Percentiles rank a stretch among this genome's conserved stretches.
phyloP scores from a whole-genome alignment of 2,797 vertebrate species.

The Neostethus bicornis region DNA sequence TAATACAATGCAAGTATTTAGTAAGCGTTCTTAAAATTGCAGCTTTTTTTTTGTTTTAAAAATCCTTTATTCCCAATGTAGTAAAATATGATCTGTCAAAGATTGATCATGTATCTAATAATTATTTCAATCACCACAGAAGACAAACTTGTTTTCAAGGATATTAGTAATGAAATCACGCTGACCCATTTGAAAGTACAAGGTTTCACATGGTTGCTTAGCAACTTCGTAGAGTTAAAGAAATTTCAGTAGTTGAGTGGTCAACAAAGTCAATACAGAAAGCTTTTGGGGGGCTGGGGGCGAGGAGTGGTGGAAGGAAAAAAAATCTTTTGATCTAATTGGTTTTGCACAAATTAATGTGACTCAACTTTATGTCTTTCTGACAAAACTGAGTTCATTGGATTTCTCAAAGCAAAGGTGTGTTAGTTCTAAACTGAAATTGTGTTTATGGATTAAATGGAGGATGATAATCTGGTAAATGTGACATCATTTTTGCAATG shows the following conservation, averaged over 20 bases:
- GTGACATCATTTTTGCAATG: no score
- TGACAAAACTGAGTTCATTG: background rate
- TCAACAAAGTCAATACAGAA: background rate
- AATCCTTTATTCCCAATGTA: no score
- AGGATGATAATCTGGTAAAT: no score
- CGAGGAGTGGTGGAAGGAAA: no score
- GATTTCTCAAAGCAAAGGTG: background rate
- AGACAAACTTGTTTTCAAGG: background rate
- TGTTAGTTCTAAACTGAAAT: background rate
- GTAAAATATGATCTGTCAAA: background rate
- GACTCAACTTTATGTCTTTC: background rate
- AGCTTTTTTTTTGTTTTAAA: no score
- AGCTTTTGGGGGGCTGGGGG: no score
- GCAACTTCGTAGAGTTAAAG: background rate
- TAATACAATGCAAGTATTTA: background rate
- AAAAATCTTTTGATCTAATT: background rate
- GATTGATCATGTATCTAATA: no score
- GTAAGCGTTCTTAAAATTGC: background rate
- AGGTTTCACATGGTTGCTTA: background rate
- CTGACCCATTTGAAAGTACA: background rate
- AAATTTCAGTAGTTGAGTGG: background rate
- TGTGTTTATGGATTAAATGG: no score
- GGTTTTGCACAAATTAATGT: background rate
- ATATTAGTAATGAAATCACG: background rate
- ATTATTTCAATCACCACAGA: no score